A percentile compares a stretch with the other conserved stretches of the same genome.
These are phyloP conservation scores for Cosmia trapezina DNA, from an alignment of 2,888 invertebrate genomes.

Conservation along the genomic window DNA sequence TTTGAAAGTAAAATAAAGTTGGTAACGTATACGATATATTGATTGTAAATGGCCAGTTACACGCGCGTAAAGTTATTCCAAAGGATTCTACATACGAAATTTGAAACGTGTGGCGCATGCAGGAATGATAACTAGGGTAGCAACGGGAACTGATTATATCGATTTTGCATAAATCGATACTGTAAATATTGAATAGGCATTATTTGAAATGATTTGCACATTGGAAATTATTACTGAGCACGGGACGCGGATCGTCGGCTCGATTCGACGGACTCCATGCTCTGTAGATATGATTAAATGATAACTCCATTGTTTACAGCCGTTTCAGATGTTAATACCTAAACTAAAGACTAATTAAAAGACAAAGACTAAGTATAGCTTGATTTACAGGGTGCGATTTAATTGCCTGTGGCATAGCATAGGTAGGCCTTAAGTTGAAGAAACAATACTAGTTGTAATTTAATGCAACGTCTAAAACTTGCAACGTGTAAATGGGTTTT, in stretches of 20 bases:
- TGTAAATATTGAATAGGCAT: conserved; percentile 5
- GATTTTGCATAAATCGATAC: conserved; percentile 50
- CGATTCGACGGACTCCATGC: neutral
- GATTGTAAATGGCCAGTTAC: conserved; percentile 66
- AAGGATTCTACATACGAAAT: conserved; percentile 66
- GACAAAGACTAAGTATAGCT: neutral
- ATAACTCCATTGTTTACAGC: neutral
- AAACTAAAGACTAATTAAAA: neutral
- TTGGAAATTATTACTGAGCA: too few relatives aligned
- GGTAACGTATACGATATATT: conserved; percentile 52
- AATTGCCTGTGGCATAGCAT: too few relatives aligned
- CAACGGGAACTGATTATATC: conserved; percentile 53
- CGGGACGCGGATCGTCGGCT: too few relatives aligned
- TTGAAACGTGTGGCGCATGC: conserved; percentile 62
- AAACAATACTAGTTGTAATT: too few relatives aligned
- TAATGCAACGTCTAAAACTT: too few relatives aligned
- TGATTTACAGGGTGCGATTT: too few relatives aligned
- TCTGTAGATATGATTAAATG: neutral
- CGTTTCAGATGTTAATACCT: neutral
- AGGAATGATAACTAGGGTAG: conserved; percentile 52
- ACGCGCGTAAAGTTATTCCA: conserved; percentile 59
- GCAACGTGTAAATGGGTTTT: too few relatives aligned
- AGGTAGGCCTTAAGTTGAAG: too few relatives aligned
- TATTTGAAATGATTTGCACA: conserved; percentile 3
- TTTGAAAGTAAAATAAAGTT: conserved; percentile 5